A percentile compares a stretch with the other conserved stretches of the same genome.
These are phyloP conservation scores for Trichonephila clavata DNA, from an alignment of 1,140 invertebrate genomes.

Conservation along the genomic window DNA sequence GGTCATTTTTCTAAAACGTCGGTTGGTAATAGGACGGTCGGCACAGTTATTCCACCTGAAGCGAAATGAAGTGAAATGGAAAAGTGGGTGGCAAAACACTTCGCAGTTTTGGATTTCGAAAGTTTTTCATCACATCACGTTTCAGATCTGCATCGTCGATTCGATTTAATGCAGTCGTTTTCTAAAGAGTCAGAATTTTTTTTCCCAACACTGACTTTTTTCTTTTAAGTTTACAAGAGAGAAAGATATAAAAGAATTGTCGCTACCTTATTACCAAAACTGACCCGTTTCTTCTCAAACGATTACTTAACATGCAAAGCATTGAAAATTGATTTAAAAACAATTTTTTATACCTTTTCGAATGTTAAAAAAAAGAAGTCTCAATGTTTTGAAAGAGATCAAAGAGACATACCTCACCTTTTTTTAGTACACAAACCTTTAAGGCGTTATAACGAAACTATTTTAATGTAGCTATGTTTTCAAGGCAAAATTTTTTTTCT, in stretches of 20 bases:
- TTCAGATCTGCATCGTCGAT: conserved; percentile 60
- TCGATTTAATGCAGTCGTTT: conserved; percentile 61
- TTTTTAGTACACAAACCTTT: too few species aligned
- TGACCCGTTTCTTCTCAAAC: neutral
- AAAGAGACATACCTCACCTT: too few species aligned
- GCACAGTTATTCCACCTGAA: conserved; percentile 68
- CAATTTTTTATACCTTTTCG: too few species aligned
- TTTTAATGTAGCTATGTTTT: too few species aligned
- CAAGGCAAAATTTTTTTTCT: too few species aligned
- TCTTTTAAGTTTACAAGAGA: neutral
- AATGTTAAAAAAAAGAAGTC: too few species aligned
- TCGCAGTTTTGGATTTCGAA: conserved; percentile 69
- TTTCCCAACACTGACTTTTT: neutral
- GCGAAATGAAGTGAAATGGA: conserved; percentile 73
- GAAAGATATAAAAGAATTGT: neutral
- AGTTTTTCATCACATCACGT: conserved; percentile 55
- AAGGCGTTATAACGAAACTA: too few species aligned
- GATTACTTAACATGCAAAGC: neutral
- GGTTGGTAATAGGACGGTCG: conserved; percentile 57
- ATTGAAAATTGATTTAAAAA: too few species aligned
- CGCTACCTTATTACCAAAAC: neutral
- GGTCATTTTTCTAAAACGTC: conserved; percentile 51
- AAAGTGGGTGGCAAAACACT: conserved; percentile 75
- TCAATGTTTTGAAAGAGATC: too few species aligned
- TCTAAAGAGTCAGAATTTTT: conserved; percentile 5